Conservation (phyloP, 2,888 invertebrate genomes). For the Megalurothrips usitatus region DNA sequence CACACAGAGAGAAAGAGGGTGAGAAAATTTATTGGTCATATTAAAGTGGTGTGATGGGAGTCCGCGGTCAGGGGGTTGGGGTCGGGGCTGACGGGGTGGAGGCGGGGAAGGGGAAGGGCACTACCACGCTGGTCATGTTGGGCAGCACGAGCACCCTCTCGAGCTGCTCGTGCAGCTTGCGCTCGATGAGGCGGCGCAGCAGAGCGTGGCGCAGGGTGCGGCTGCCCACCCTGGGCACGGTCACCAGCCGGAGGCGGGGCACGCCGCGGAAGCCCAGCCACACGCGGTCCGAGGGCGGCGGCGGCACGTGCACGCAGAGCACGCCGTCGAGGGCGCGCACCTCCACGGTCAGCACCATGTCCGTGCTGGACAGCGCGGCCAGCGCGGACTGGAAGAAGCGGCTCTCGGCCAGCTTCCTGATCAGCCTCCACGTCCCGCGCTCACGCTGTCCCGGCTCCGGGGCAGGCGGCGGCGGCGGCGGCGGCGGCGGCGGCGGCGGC, state of each 20-base stretch:
- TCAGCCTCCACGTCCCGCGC: background rate
- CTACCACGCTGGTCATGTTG: background rate
- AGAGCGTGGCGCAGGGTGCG: background rate
- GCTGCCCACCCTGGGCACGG: background rate
- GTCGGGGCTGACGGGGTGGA: background rate
- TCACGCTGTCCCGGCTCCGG: background rate
- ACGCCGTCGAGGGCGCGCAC: background rate
- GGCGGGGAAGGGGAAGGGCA: background rate
- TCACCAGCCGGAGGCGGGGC: slow-evolving; percentile 2
- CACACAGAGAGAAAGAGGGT: background rate
- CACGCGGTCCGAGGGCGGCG: slow-evolving; percentile 14
- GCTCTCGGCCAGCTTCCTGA: background rate
- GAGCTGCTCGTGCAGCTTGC: background rate
- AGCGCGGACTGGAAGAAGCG: slow-evolving; percentile 12
- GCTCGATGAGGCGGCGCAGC: slow-evolving; percentile 3
- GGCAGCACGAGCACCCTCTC: background rate
- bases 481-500: background rate
- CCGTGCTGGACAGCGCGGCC: slow-evolving; percentile 5
- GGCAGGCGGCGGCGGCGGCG: background rate
- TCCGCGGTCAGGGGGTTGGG: background rate
- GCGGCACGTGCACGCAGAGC: background rate
- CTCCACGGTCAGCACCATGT: slow-evolving; percentile 10
- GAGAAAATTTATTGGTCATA: background rate
- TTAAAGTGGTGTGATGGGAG: too few species aligned
- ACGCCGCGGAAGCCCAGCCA: slow-evolving; percentile 19